Conservation (phyloP, 2,888 invertebrate genomes). For the Blomia tropicalis region DNA sequence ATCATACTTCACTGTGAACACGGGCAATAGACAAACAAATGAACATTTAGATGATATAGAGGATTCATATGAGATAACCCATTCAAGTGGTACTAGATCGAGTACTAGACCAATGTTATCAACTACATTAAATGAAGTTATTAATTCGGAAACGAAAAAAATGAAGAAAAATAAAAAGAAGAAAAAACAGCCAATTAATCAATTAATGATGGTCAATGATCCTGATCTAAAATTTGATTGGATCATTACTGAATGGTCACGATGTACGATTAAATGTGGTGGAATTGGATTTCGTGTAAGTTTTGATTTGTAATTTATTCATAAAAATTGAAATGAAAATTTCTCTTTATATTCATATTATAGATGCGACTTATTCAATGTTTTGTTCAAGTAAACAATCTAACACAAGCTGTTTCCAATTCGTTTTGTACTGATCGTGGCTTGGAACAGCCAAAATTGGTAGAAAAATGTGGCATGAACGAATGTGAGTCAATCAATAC, state of each 20-base stretch:
- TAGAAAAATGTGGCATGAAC: conserved; percentile 49
- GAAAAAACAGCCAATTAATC: not conserved
- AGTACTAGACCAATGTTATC: not conserved
- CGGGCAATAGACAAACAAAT: not conserved
- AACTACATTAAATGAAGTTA: not conserved
- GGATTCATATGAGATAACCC: not conserved
- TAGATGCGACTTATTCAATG: conserved; percentile 54
- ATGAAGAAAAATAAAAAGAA: too few relatives aligned
- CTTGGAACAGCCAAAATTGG: conserved; percentile 43
- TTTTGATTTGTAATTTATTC: conserved; percentile 8
- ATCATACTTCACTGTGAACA: not conserved
- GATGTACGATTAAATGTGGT: conserved; percentile 67
- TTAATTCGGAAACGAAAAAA: too few relatives aligned
- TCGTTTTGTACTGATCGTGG: conserved; percentile 55
- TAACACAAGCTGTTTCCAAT: conserved; percentile 46
- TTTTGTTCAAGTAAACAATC: conserved; percentile 47
- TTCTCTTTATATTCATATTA: conserved; percentile 29
- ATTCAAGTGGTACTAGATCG: not conserved
- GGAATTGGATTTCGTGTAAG: conserved; percentile 50
- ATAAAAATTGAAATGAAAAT: not conserved
- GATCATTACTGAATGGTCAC: conserved; percentile 67
- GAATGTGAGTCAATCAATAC: too few relatives aligned
- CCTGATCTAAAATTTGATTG: conserved; percentile 52
- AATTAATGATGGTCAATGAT: conserved; percentile 37
- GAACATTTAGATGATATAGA: not conserved